Evolutionary conservation across 2,888 invertebrate genomes (phyloP), one percentile per base, ranked within the genome.

Genomic region (Thereva nobilitata): DNA sequence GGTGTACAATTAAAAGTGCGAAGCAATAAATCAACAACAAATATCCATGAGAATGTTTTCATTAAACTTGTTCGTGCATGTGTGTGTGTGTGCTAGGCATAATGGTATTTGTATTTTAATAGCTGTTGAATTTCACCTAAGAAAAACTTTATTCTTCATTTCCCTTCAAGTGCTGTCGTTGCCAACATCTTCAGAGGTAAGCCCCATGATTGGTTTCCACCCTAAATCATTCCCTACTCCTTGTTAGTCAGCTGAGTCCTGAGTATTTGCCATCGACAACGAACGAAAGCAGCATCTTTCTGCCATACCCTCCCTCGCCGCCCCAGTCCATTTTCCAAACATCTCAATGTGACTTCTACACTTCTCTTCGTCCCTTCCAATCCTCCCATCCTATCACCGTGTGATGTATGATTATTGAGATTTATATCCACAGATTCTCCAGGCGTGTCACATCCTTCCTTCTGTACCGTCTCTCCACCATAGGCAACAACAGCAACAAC

Each of bases 391-490:
- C 64, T 54, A 70, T 67, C 68, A 69, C 68, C 68, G 73, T 74
- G 75, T 77, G 76, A 77, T 77, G 73, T 75, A 77, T 75, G 76
- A 77, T 77, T 77, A 78, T 78, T 78, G 76, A 77, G 77, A 78
- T 78, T 78, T 78, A 77, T 78, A 75, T 77, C 73, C 70, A 69
- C 67, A 67, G 63, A 64, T 69, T 68, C 63, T 50, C 64, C 63
- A 56, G 66, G 66, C 66, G 66, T 64, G 66, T 64, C 64, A 68
- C 66, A 66, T 68, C 23, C 5, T 59, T 47, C 40, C 10, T 47
- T 59, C 37, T 34, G 35, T 44, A 12, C 64, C 54, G 50, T 40
- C 59, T 37, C 38, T 64, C 52, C 61, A 59, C 23, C 47, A 69
- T 69, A 67, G 67, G 53, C 50, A 66, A 68, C 63, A 61, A 65